phyloP scores from a whole-genome alignment of 2,888 invertebrate genomes.

The Platypus cylindrus region DNA sequence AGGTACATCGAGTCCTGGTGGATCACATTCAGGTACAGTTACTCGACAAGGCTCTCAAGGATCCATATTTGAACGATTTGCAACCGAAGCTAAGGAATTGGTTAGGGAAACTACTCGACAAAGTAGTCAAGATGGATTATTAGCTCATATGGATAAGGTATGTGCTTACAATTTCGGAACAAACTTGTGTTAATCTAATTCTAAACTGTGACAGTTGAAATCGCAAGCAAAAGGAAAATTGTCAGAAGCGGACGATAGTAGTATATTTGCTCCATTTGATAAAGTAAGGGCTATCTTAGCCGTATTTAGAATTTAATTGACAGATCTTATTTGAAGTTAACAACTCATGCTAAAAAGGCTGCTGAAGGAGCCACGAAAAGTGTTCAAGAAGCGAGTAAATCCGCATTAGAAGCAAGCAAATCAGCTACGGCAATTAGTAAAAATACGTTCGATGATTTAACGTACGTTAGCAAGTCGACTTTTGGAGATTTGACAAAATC shows the following conservation, averaged over 20 bases:
- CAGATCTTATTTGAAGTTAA: slow-evolving; percentile 51
- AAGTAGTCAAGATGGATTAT: slow-evolving; percentile 76
- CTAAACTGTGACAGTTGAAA: slow-evolving; percentile 47
- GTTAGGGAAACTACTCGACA: slow-evolving; percentile 80
- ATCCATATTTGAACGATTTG: slow-evolving; percentile 76
- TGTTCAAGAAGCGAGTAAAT: slow-evolving; percentile 73
- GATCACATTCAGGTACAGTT: slow-evolving; percentile 31
- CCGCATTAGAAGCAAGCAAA: slow-evolving; percentile 74
- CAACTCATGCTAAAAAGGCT: slow-evolving; percentile 78
- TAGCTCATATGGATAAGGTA: slow-evolving; percentile 87
- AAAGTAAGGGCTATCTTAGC: too few relatives aligned
- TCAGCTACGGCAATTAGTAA: slow-evolving; percentile 80
- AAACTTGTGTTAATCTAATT: too few relatives aligned
- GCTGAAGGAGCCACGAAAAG: slow-evolving; percentile 71
- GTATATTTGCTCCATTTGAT: slow-evolving; percentile 66
- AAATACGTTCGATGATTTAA: slow-evolving; percentile 77
- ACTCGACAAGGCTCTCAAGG: slow-evolving; percentile 71
- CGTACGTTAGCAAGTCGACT: slow-evolving; percentile 82
- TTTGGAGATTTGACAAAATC: slow-evolving; percentile 83
- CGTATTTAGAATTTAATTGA: too few relatives aligned
- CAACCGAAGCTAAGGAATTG: slow-evolving; percentile 78
- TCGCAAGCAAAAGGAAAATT: slow-evolving; percentile 46
- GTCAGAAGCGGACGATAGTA: slow-evolving; percentile 59
- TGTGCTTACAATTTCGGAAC: too few relatives aligned
- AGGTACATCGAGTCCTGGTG: slow-evolving; percentile 29